Base-by-base conservation (phyloP, 2,113 vertebrate species). In the Dascyllus trimaculatus region DNA sequence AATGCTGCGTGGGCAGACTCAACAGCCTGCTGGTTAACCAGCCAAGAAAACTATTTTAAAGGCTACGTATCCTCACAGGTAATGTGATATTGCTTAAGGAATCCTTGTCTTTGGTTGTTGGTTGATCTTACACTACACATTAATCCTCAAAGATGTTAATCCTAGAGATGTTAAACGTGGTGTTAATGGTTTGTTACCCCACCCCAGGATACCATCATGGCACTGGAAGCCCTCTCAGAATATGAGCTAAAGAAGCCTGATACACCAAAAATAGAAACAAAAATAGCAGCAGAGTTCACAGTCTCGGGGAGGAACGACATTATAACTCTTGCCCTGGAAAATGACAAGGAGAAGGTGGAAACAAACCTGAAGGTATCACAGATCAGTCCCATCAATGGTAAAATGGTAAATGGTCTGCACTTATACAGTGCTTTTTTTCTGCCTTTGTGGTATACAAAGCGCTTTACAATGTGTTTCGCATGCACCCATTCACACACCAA, bases 171-270 rank as follows among this genome's bases (percentile, higher is more conserved):
- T 51, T 66, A 2, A 45, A 21, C 22, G n/a, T 62, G 8, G 8
- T 66, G 40, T 19, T 46, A 8, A 62, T 65, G 2, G 25, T 64
- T 70, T 54, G 11, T 53, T 60, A 22, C 5, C 6, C 21, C 71
- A 15, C 56, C 25, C n/a, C 58, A 97, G 96, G 96, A 97, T 80
- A 97, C 96, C 0, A 87, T 96, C 11, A 70, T 96, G 14, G 94
- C 95, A 0, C 60, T 97, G 90, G 96, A 97, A 1, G 96, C 96
- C 4, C 89, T 97, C 0, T 88, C 96, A 0, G 84, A 88, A 0
- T 96, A 95, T 67, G 95, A 94, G 73, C 62, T 95, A 1, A 78
- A 64, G 1, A 89, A 70, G 4, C 21, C 85, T 2, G 11, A 2
- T 3, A 0, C 13, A 0, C 48, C 90, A n/a, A n/a, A n/a, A n/a